phyloP scores from a whole-genome alignment of 2,113 vertebrate species.

The Petromus typicus region DNA sequence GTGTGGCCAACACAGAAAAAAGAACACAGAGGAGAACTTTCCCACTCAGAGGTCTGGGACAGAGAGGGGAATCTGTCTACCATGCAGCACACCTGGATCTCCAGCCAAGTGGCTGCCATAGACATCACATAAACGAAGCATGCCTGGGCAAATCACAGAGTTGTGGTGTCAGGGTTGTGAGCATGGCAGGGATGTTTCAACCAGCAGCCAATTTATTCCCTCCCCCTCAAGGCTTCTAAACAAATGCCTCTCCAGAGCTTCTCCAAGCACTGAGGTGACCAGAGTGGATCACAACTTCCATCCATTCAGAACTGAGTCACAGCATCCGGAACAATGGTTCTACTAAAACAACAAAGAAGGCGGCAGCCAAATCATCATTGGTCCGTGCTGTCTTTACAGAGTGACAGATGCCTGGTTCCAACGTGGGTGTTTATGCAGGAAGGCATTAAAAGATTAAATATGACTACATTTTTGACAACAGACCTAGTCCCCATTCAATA shows the following conservation, averaged over 20 bases:
- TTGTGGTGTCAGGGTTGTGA: fast-evolving
- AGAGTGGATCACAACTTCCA: fast-evolving
- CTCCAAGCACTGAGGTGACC: not conserved
- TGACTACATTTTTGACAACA: constrained; percentile 16
- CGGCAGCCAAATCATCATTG: not conserved
- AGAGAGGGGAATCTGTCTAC: not conserved
- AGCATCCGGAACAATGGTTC: not conserved
- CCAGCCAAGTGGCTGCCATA: fast-evolving
- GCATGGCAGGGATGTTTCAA: fast-evolving
- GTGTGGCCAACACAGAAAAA: not conserved
- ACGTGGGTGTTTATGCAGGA: not conserved
- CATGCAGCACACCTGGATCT: fast-evolving
- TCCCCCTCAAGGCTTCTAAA: not conserved
- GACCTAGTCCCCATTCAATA: not conserved
- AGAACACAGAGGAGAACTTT: too few relatives aligned
- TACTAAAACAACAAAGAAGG: not conserved
- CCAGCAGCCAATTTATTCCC: fast-evolving
- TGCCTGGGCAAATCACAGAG: fast-evolving
- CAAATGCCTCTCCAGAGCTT: not conserved
- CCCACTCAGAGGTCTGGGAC: not conserved
- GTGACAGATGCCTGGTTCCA: constrained; percentile 13
- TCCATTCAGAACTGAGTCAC: not conserved
- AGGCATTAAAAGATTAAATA: not conserved
- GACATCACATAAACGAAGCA: not conserved
- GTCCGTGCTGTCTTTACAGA: not conserved